Evolutionary conservation across 2,888 invertebrate species (phyloP).

Genomic region (Diplazon laetatorius): DNA sequence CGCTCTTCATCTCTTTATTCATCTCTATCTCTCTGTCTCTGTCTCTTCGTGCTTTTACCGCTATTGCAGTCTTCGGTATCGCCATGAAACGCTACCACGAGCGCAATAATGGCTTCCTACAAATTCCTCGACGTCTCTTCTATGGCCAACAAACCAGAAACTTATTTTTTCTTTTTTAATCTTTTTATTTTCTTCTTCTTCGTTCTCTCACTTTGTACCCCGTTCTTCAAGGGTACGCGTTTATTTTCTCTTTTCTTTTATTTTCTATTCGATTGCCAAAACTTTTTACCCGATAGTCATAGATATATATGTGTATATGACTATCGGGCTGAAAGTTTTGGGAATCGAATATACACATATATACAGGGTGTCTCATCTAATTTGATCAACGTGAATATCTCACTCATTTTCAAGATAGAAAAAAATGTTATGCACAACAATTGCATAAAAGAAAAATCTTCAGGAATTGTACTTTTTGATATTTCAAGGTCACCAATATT

Average conservation of each 20-base stretch:
- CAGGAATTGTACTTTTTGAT: too few relatives aligned
- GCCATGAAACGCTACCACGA: constrained; percentile 45
- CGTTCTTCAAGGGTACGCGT: neutral
- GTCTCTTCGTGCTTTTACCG: neutral
- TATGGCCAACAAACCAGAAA: constrained; percentile 66
- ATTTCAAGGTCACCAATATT: too few relatives aligned
- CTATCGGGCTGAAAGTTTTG: too few relatives aligned
- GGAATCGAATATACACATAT: too few relatives aligned
- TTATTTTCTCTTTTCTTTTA: constrained; percentile 64
- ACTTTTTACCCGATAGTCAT: constrained; percentile 61
- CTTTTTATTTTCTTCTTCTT: constrained; percentile 54
- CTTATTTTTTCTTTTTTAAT: too few relatives aligned
- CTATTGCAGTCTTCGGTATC: constrained; percentile 9
- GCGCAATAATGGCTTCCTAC: constrained; percentile 50
- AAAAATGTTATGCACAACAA: too few relatives aligned
- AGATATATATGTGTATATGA: too few relatives aligned
- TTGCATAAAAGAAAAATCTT: too few relatives aligned
- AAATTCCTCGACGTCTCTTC: constrained; percentile 48
- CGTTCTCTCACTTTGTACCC: constrained; percentile 31
- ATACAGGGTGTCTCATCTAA: too few relatives aligned
- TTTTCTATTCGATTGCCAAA: constrained; percentile 71
- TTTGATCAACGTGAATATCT: too few relatives aligned
- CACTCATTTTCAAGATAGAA: too few relatives aligned
- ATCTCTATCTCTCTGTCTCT: neutral
- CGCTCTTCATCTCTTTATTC: too few relatives aligned